Conservation (phyloP, 1,140 invertebrate genomes). For the Microplitis demolitor region DNA sequence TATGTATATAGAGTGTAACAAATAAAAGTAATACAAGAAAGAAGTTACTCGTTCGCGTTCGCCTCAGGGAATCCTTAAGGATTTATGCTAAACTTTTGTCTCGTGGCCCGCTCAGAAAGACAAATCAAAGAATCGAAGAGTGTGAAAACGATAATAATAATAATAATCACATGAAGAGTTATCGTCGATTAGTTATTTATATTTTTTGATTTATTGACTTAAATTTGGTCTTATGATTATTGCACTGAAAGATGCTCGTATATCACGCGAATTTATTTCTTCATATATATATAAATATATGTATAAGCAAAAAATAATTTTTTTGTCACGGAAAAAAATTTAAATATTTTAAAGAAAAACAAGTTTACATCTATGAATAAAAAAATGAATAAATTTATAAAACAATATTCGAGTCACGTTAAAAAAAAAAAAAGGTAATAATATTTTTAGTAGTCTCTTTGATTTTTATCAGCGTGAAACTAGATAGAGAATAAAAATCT, state of each 20-base stretch:
- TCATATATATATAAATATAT: background rate
- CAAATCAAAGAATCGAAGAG: background rate
- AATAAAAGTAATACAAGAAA: background rate
- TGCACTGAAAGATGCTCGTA: conserved; percentile 4
- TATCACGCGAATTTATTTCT: conserved; percentile 8
- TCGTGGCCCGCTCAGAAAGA: background rate
- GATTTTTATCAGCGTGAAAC: conserved; percentile 15
- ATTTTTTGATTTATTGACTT: conserved; percentile 19
- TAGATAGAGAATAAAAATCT: conserved; percentile 17
- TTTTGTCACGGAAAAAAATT: background rate
- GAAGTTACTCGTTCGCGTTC: conserved; percentile 21
- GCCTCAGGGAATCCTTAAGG: conserved; percentile 7
- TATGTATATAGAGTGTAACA: too few relatives aligned
- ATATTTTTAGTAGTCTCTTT: conserved; percentile 3
- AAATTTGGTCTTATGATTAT: conserved; percentile 1
- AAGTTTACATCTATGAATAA: background rate
- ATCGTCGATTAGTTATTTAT: background rate
- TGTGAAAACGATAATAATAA: background rate
- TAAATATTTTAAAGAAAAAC: background rate
- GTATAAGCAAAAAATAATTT: background rate
- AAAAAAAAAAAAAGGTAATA: background rate
- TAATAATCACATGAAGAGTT: background rate
- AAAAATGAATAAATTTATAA: background rate
- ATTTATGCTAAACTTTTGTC: conserved; percentile 23
- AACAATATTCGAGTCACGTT: conserved; percentile 22